These are phyloP conservation scores for Phylloscopus whistleri DNA, from an alignment of 2,113 vertebrate genomes.

Conservation along the genomic window DNA sequence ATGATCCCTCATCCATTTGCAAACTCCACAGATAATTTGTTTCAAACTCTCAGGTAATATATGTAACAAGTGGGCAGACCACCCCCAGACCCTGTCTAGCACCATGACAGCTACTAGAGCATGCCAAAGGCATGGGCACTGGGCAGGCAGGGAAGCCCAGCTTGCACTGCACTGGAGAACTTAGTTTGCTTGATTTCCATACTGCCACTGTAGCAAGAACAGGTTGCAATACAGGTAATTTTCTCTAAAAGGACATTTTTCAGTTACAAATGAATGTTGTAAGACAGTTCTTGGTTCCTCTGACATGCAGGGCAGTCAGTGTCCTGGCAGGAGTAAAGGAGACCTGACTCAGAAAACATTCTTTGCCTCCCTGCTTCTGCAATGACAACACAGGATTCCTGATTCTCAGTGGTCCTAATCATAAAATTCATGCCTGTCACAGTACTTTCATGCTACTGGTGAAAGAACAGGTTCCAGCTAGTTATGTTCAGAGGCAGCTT, in stretches of 20 bases:
- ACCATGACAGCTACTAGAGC: neutral
- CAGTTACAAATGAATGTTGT: neutral
- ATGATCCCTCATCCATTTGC: neutral
- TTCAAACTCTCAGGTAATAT: neutral
- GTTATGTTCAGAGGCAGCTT: neutral
- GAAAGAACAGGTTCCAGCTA: neutral
- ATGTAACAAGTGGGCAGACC: neutral
- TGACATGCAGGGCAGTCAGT: rapidly evolving
- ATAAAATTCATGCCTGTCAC: neutral
- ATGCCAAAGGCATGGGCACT: neutral
- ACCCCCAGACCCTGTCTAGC: neutral
- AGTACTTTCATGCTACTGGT: neutral
- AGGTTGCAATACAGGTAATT: neutral
- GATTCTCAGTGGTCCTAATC: neutral
- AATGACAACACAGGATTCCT: neutral
- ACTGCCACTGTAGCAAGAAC: neutral
- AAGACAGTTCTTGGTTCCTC: neutral
- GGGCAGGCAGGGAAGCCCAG: neutral
- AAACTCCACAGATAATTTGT: neutral
- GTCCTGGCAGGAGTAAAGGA: neutral
- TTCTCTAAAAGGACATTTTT: neutral
- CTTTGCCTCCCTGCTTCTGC: neutral
- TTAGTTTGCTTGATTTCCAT: neutral
- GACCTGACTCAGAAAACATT: neutral
- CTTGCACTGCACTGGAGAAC: neutral